Evolutionary conservation across 2,888 invertebrate genomes (phyloP), one percentile per base, ranked within the genome.

Genomic region (Lymantria monacha): DNA sequence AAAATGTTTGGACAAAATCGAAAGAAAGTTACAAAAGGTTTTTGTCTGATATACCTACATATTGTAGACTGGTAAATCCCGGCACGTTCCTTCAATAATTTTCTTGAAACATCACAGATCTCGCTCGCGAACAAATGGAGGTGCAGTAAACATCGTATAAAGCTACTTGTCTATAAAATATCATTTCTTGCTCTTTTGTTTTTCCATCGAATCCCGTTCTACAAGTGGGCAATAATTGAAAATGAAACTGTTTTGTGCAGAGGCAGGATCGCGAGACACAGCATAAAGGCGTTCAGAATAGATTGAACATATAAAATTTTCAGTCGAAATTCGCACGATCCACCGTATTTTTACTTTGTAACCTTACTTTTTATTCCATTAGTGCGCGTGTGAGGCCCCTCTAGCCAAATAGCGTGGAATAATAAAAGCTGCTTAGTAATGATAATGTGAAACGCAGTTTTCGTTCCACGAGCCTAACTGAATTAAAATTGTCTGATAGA

Each of bases 321-420:
- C 90, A 91, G 90, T 90, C 61, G 85, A 85, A 87, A 88, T 89
- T 89, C 86, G 83, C 87, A 85, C 81, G 87, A 85, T 87, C 81
- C 85, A 78, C 79, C 85, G 84, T 89, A 86, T 90, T 88, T 89
- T 87, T 90, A 89, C 87, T 88, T 86, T 88, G 89, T 85, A 85
- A 90, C 88, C 91, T 91, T 89, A 89, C 91, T 91, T 91, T 91
- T 91, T 91, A 91, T 91, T 91, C 91, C 89, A 91, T 91, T 91
- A 91, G 85, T 83, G 85, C 75, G 83, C 84, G 82, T 87, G 87
- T 86, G 86, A 79, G 79, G 81, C 86, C 89, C 87, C 88, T 85
- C 82, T 83, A 87, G 88, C 84, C 87, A 83, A 90, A 90, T 89
- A 89, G 87, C 84, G 79, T 84, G 81, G 87, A 90, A 91, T 91